phyloP scores from a whole-genome alignment of 2,888 invertebrate genomes.

The Melinaea menophilus region DNA sequence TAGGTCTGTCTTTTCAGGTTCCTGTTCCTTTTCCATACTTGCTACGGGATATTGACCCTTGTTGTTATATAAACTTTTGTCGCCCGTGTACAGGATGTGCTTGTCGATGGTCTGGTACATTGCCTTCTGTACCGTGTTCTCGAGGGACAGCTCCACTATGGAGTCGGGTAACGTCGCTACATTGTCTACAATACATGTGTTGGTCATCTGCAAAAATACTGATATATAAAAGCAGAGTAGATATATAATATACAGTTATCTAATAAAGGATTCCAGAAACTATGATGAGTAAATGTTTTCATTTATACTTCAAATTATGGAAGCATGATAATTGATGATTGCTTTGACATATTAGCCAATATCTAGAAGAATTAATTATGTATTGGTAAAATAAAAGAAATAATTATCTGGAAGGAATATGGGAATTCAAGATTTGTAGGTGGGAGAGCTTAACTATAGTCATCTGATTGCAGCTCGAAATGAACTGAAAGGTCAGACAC shows the following conservation, averaged over 20 bases:
- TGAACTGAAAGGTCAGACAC: too few species aligned
- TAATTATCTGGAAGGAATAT: too few species aligned
- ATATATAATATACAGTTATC: neutral
- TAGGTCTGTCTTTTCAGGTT: constrained; percentile 52
- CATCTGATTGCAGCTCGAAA: too few species aligned
- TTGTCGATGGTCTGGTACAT: constrained; percentile 69
- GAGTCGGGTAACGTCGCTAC: constrained; percentile 67
- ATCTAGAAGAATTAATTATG: too few species aligned
- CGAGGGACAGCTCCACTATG: constrained; percentile 68
- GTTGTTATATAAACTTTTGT: constrained; percentile 55
- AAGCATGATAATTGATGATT: too few species aligned
- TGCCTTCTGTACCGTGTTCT: constrained; percentile 66
- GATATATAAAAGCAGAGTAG: neutral
- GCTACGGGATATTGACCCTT: constrained; percentile 65
- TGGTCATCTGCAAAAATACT: constrained; percentile 57
- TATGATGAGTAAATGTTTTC: too few species aligned
- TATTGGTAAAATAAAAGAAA: too few species aligned
- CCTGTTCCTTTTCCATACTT: constrained; percentile 54
- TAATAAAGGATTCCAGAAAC: too few species aligned
- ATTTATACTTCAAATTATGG: too few species aligned
- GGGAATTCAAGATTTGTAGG: too few species aligned
- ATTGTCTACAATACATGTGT: constrained; percentile 69
- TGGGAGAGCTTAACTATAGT: too few species aligned
- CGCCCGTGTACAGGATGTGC: constrained; percentile 60
- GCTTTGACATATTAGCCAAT: too few species aligned